Conservation (phyloP, 2,888 invertebrate species). For the Gryllus longicercus region DNA sequence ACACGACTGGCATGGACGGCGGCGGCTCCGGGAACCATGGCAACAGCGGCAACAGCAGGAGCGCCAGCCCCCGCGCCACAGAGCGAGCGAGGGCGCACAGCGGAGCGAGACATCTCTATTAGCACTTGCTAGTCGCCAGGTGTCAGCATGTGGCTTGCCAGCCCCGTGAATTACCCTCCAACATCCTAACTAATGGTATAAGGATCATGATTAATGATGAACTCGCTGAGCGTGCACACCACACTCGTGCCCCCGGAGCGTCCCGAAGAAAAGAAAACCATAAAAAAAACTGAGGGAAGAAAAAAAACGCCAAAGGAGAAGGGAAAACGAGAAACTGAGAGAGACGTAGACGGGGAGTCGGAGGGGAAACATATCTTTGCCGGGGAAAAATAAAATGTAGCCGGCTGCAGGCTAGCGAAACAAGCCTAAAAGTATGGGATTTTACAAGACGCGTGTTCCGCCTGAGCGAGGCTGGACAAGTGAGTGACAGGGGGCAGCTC, state of each 20-base stretch:
- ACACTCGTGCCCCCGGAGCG: background rate
- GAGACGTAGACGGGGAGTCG: background rate
- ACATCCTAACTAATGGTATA: constrained; percentile 34
- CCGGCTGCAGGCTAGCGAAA: background rate
- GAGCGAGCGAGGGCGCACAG: constrained; percentile 22
- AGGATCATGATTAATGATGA: constrained; percentile 36
- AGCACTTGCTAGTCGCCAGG: constrained; percentile 29
- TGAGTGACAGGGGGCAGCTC: constrained; percentile 32
- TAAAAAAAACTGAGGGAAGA: background rate
- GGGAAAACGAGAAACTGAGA: constrained; percentile 12
- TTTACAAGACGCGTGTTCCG: constrained; percentile 29
- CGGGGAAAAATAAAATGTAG: background rate
- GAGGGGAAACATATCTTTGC: background rate
- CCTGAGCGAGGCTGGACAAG: constrained; percentile 29
- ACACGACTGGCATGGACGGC: background rate
- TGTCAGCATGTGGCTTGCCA: constrained; percentile 28
- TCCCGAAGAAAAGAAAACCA: constrained; percentile 25
- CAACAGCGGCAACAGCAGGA: background rate
- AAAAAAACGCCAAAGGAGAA: constrained; percentile 24
- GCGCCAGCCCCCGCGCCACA: background rate
- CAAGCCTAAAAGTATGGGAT: constrained; percentile 20
- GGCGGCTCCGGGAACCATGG: background rate
- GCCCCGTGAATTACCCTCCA: constrained; percentile 22
- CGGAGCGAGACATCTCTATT: constrained; percentile 32
- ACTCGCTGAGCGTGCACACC: constrained; percentile 22